These are phyloP conservation scores for Ianthella basta DNA, from an alignment of 37 sponge, comb jelly and placozoan species.

Conservation along the genomic window DNA sequence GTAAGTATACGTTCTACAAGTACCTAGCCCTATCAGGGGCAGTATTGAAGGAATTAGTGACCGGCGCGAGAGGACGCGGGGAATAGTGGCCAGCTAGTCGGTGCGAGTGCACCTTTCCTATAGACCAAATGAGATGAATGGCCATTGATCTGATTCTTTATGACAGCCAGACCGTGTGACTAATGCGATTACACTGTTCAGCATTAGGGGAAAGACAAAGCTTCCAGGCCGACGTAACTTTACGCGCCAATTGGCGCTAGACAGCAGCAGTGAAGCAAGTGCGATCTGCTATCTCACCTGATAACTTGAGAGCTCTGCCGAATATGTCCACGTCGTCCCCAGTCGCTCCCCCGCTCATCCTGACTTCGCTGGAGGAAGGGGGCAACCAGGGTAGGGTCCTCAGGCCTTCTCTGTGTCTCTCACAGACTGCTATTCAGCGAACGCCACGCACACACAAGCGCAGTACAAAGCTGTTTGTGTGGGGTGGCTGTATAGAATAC, in stretches of 20 bases:
- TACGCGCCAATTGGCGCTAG: background rate
- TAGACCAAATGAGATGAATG: too few relatives aligned
- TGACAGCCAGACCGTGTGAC: too few relatives aligned
- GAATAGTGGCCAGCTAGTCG: too few relatives aligned
- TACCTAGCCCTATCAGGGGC: too few relatives aligned
- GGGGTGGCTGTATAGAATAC: background rate
- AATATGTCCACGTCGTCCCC: conserved; percentile 60
- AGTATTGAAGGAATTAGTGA: too few relatives aligned
- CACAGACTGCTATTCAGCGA: background rate
- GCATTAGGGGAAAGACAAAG: background rate
- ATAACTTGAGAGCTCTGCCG: conserved; percentile 58
- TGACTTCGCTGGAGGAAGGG: background rate
- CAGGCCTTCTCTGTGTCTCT: too few relatives aligned
- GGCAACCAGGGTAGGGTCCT: too few relatives aligned
- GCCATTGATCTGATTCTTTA: too few relatives aligned
- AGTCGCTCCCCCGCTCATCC: background rate
- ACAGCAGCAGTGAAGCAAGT: background rate
- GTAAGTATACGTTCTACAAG: too few relatives aligned
- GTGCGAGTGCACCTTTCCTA: too few relatives aligned
- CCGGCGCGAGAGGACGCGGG: too few relatives aligned
- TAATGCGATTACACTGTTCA: background rate
- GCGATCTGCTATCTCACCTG: conserved; percentile 32
- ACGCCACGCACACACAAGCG: background rate
- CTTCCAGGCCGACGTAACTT: background rate
- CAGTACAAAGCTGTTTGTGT: background rate